Evolutionary conservation across 2,797 vertebrate species (phyloP).

Genomic region (Phoeniculus purpureus): DNA sequence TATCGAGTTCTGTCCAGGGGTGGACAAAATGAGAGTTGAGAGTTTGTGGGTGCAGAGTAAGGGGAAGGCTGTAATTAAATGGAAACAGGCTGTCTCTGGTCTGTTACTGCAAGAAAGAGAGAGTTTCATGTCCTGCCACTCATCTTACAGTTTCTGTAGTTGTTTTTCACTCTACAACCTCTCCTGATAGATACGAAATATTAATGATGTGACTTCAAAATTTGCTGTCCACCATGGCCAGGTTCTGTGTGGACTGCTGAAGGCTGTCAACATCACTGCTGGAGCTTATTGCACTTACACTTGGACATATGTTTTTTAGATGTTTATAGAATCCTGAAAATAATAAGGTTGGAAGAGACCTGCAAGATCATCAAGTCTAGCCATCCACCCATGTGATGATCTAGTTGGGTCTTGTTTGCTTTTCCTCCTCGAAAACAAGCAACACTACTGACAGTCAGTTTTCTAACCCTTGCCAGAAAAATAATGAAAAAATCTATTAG

Average conservation of each 20-base stretch:
- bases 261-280: neutral
- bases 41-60: too few relatives aligned
- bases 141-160: neutral
- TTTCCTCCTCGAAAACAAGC: neutral
- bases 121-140: neutral
- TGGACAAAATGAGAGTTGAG: too few relatives aligned
- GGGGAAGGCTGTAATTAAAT: too few relatives aligned
- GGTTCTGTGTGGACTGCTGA: neutral
- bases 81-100: neutral
- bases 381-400: too few relatives aligned
- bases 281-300: neutral
- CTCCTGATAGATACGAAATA: neutral
- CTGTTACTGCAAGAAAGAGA: neutral
- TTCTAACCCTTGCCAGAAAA: too few relatives aligned
- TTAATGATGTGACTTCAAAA: neutral
- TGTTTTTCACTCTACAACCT: neutral
- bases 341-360: too few relatives aligned
- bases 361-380: too few relatives aligned
- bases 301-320: neutral
- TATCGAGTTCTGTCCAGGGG: too few relatives aligned
- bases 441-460: accelerated
- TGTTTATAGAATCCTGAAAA: too few relatives aligned
- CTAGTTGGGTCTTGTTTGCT: too few relatives aligned
- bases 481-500: neutral
- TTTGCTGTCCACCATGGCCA: neutral